phyloP scores from a whole-genome alignment of 2,888 invertebrate species.

The Piscicola geometra region DNA sequence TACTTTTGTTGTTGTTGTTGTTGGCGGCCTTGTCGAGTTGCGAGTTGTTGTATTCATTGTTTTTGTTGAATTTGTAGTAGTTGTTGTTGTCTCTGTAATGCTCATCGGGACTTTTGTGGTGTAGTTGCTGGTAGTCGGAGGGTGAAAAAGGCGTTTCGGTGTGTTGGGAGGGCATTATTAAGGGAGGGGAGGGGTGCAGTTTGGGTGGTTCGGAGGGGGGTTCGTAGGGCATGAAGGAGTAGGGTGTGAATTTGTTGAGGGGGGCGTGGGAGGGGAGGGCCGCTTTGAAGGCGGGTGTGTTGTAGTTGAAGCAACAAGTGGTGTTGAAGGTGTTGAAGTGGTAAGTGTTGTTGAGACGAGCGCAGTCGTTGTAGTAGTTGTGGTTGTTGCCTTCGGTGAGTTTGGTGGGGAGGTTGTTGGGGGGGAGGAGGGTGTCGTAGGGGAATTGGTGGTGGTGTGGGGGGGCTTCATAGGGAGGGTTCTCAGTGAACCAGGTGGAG shows the following conservation, averaged over 20 bases:
- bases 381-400: neutral
- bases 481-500: neutral
- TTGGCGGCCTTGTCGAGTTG: too few relatives aligned
- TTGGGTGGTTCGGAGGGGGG: neutral
- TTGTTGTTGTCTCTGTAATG: neutral
- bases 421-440: neutral
- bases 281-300: neutral
- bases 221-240: neutral
- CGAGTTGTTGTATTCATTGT: too few relatives aligned
- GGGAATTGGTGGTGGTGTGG: neutral
- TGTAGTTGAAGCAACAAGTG: neutral
- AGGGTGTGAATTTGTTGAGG: too few relatives aligned
- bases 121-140: neutral
- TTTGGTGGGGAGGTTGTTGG: neutral
- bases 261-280: too few relatives aligned
- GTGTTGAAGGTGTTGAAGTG: conserved; percentile 6
- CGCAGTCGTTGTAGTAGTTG: neutral
- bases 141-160: neutral
- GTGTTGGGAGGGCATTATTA: too few relatives aligned
- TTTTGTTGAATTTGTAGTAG: too few relatives aligned
- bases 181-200: too few relatives aligned
- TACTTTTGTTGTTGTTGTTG: too few relatives aligned
- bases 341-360: too few relatives aligned
- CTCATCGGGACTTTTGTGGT: neutral
- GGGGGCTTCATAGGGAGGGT: neutral